A percentile compares a stretch with the other conserved stretches of the same genome.
phyloP scores from a whole-genome alignment of 2,113 vertebrate genomes.

The Varanus komodoensis region DNA sequence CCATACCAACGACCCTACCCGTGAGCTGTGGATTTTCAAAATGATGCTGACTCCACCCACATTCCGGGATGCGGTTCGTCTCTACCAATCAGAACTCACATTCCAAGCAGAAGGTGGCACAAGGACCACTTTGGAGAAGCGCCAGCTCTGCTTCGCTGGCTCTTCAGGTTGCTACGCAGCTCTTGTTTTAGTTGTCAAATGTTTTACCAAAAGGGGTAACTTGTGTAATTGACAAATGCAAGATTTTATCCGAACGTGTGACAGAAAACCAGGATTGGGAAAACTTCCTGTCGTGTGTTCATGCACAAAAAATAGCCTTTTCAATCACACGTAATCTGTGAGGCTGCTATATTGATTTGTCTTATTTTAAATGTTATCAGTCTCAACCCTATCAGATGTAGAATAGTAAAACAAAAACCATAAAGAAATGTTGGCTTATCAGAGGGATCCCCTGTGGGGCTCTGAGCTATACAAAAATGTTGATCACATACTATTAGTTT shows the following conservation, averaged over 20 bases:
- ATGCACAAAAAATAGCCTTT: background rate
- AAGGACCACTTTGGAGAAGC: background rate
- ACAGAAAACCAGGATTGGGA: background rate
- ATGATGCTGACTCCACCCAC: slow-evolving; percentile 20
- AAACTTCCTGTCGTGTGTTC: background rate
- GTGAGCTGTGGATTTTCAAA: slow-evolving; percentile 31
- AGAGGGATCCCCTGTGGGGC: background rate
- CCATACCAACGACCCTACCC: background rate
- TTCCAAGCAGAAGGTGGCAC: background rate
- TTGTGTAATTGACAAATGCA: background rate
- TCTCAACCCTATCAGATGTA: background rate
- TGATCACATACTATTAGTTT: background rate
- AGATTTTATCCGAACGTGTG: background rate
- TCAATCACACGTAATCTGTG: background rate
- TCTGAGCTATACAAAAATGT: background rate
- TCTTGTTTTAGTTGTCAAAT: background rate
- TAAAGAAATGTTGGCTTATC: background rate
- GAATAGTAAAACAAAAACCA: background rate
- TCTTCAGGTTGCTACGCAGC: background rate
- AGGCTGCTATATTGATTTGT: background rate
- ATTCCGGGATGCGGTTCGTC: slow-evolving; percentile 13
- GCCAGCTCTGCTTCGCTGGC: background rate
- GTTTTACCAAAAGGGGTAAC: background rate
- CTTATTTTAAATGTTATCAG: background rate
- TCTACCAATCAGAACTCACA: slow-evolving; percentile 16